Evolutionary conservation across 2,113 vertebrate genomes (phyloP).

Genomic region (Eira barbara): DNA sequence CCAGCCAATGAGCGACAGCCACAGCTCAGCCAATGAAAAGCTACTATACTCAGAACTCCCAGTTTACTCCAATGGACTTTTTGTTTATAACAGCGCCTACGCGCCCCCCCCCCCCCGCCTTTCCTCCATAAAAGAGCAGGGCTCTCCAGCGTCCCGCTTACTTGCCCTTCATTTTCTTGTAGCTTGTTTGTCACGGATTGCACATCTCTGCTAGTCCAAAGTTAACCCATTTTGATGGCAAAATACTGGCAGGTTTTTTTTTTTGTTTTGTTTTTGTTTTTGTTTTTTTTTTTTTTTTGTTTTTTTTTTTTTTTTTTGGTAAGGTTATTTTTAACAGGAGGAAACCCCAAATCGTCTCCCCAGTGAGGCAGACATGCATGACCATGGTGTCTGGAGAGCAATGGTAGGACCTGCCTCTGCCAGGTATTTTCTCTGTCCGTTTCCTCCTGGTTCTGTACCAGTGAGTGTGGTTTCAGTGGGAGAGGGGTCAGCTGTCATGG

Average conservation of each 20-base stretch:
- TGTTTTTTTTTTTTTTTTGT: no score
- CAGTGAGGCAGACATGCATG: not conserved
- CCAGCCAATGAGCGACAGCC: not conserved
- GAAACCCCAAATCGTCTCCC: not conserved
- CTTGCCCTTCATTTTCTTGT: fast-evolving
- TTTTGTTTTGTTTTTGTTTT: no score
- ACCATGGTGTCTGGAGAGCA: fast-evolving
- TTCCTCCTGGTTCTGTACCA: not conserved
- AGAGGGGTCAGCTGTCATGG: not conserved
- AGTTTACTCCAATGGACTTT: not conserved
- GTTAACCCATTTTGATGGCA: not conserved
- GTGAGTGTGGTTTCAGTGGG: not conserved
- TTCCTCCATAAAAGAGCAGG: not conserved
- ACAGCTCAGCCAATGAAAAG: not conserved
- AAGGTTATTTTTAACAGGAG: not conserved
- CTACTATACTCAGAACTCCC: not conserved
- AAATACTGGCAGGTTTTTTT: not conserved
- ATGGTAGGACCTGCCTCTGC: not conserved
- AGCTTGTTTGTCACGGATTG: fast-evolving
- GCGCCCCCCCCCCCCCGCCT: no score
- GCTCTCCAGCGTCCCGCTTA: fast-evolving
- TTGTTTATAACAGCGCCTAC: not conserved
- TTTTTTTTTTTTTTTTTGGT: no score
- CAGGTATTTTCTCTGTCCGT: not conserved
- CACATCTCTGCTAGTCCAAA: not conserved